Percentiles rank a stretch among this genome's conserved stretches.
Evolutionary conservation across 2,113 vertebrate genomes (phyloP).

Genomic region (Mionectes macconnelli): DNA sequence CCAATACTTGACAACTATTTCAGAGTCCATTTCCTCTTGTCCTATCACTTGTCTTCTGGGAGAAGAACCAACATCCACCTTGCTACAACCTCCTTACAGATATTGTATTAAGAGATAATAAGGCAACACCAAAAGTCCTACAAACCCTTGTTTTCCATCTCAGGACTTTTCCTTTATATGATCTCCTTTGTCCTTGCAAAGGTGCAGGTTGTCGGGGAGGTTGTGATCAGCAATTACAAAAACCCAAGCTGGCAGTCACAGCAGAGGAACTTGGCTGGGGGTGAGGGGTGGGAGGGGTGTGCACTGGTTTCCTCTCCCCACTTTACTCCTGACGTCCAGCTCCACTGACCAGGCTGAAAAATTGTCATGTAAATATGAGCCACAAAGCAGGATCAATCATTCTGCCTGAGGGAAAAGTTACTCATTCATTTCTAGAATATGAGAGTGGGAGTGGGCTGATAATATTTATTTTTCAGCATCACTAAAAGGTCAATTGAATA

Average conservation of each 20-base stretch:
- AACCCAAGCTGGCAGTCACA: neutral
- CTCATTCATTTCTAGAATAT: neutral
- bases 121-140: neutral
- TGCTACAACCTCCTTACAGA: neutral
- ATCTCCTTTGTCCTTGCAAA: neutral
- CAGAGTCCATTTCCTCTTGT: neutral
- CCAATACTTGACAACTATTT: neutral
- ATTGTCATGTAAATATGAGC: neutral
- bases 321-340: neutral
- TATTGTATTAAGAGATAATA: neutral
- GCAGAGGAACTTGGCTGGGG: neutral
- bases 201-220: neutral
- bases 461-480: neutral
- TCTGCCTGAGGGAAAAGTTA: neutral
- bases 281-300: accelerated
- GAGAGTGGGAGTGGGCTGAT: neutral
- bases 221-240: neutral
- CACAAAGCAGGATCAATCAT: neutral
- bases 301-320: neutral
- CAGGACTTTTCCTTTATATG: neutral
- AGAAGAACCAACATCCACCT: neutral
- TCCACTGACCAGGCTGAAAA: neutral
- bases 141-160: neutral
- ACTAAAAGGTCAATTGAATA: neutral
- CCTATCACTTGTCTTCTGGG: neutral